phyloP scores from a whole-genome alignment of 2,888 invertebrate species.

The Epicampocera succincta region DNA sequence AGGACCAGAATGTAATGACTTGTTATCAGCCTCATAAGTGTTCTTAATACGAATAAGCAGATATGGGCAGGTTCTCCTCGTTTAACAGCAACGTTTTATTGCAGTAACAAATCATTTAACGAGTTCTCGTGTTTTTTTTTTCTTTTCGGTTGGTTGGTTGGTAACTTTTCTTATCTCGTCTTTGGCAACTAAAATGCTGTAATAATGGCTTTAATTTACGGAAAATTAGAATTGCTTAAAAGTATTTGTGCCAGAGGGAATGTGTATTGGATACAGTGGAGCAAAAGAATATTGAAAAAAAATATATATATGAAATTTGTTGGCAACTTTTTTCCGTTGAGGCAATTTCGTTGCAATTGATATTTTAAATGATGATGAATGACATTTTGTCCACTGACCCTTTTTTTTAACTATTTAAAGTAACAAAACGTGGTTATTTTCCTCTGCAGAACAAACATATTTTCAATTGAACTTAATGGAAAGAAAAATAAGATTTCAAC shows the following conservation, averaged over 20 bases:
- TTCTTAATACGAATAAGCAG: background rate
- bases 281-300: no score
- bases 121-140: background rate
- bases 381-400: no score
- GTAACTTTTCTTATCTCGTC: background rate
- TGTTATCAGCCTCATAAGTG: constrained; percentile 11
- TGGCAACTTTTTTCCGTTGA: no score
- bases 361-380: no score
- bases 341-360: no score
- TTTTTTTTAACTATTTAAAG: no score
- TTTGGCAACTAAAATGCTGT: constrained; percentile 1
- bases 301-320: no score
- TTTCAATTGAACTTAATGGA: no score
- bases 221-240: constrained; percentile 10
- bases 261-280: background rate
- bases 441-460: no score
- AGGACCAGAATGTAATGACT: background rate
- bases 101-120: background rate
- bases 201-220: constrained; percentile 36
- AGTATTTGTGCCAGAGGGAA: background rate
- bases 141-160: background rate
- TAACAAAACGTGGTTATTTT: no score
- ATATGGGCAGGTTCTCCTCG: background rate
- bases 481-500: no score
- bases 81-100: background rate